Evolutionary conservation across 2,113 vertebrate species (phyloP).

Genomic region (Esox niger): DNA sequence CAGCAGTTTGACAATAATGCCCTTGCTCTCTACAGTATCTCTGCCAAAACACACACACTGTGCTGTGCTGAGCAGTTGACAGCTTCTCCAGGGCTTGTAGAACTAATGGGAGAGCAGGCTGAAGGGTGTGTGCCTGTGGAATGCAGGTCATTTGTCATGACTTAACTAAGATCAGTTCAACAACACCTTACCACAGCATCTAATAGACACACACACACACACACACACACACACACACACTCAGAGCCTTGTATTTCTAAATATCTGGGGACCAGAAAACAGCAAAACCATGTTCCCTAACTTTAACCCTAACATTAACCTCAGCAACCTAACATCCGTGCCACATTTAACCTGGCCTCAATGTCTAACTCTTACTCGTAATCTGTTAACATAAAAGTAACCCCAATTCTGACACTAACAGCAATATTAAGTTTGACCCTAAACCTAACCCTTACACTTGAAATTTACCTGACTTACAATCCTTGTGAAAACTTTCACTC

Average conservation of each 20-base stretch:
- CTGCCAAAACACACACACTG: constrained; percentile 8
- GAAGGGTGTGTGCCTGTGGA: neutral
- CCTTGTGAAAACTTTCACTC: neutral
- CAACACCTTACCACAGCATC: neutral
- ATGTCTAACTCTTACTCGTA: no score
- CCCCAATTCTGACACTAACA: no score
- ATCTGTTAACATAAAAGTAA: no score
- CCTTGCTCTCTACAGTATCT: neutral
- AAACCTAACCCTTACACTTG: neutral
- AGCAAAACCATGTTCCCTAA: no score
- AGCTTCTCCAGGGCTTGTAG: neutral
- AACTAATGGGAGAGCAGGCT: neutral
- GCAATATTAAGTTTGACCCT: no score
- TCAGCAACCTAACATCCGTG: no score
- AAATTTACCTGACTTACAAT: neutral
- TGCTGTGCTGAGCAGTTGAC: constrained; percentile 4
- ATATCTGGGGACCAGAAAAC: no score
- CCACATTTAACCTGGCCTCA: no score
- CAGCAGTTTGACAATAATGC: neutral
- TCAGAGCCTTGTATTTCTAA: neutral
- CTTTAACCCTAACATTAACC: no score
- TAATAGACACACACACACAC: constrained; percentile 8
- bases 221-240: neutral
- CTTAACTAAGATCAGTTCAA: neutral
- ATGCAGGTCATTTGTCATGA: constrained; percentile 18